Evolutionary conservation across 1,140 invertebrate genomes (phyloP).

Genomic region (Euwallacea similis): DNA sequence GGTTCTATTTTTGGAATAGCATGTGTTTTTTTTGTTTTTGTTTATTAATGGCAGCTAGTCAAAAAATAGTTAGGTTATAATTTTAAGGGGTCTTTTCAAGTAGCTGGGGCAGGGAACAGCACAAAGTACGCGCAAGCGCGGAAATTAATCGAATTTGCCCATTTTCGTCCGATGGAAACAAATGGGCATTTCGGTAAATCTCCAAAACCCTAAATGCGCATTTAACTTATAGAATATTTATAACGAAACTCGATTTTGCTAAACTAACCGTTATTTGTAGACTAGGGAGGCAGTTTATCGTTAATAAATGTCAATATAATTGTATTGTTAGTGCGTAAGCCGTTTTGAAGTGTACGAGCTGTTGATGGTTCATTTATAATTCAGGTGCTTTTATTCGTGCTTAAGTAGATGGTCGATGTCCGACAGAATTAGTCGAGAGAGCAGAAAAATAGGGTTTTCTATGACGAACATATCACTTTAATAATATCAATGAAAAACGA

Average conservation of each 20-base stretch:
- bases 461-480: too few species aligned
- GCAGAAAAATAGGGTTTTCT: too few species aligned
- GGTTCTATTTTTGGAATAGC: conserved; percentile 18
- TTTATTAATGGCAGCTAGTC: conserved; percentile 5
- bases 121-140: conserved; percentile 21
- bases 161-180: background rate
- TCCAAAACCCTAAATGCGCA: background rate
- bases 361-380: too few species aligned
- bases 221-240: background rate
- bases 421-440: too few species aligned
- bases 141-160: background rate
- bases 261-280: background rate
- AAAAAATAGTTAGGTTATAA: conserved; percentile 20
- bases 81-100: conserved; percentile 33
- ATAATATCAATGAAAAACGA: too few species aligned
- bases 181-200: background rate
- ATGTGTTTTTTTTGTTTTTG: conserved; percentile 1
- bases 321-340: conserved; percentile 2
- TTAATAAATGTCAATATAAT: conserved; percentile 1
- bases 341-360: background rate
- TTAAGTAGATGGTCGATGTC: too few species aligned
- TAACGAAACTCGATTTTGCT: background rate
- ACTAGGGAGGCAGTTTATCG: background rate
- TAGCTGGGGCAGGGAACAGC: conserved; percentile 40
- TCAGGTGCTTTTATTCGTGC: too few species aligned